Evolutionary conservation across 2,797 vertebrate genomes (phyloP).

Genomic region (Oryzias sinensis): DNA sequence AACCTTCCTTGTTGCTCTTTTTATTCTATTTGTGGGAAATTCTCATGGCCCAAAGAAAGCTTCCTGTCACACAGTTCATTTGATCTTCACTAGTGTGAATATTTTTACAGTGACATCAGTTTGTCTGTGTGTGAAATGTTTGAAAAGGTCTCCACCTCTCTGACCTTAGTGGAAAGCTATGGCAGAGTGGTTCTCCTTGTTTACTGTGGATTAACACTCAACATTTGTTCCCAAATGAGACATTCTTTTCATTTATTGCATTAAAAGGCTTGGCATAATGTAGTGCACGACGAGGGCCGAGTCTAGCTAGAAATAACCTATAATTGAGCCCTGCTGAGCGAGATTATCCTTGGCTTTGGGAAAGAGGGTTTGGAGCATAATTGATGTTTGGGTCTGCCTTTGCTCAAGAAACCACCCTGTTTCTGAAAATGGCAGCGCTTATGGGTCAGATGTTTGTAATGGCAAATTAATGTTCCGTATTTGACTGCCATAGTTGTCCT

Average conservation of each 20-base stretch:
- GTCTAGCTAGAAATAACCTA: conserved; percentile 71
- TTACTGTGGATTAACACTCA: conserved; percentile 5
- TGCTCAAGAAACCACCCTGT: conserved; percentile 68
- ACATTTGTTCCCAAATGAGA: conserved; percentile 5
- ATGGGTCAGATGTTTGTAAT: conserved; percentile 19
- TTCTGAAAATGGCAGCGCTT: conserved; percentile 31
- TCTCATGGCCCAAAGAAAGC: too few species aligned
- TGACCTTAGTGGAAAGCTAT: too few species aligned
- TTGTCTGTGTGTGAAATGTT: too few species aligned
- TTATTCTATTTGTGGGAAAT: too few species aligned
- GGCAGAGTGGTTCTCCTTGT: too few species aligned
- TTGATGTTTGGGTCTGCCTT: conserved; percentile 71
- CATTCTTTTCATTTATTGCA: conserved; percentile 44
- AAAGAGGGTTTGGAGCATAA: conserved; percentile 68
- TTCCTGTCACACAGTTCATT: too few species aligned
- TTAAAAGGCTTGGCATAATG: conserved; percentile 40
- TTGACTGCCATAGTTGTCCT: conserved; percentile 5
- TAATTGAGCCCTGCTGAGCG: conserved; percentile 75
- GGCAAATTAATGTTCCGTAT: conserved; percentile 1
- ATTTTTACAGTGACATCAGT: too few species aligned
- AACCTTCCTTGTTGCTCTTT: too few species aligned
- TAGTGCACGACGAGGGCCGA: conserved; percentile 47
- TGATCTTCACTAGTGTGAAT: too few species aligned
- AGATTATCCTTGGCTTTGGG: conserved; percentile 71
- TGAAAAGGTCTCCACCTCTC: too few species aligned